A percentile compares a stretch with the other conserved stretches of the same genome.
phyloP scores from a whole-genome alignment of 1,140 invertebrate species.

The Ericerus pela region DNA sequence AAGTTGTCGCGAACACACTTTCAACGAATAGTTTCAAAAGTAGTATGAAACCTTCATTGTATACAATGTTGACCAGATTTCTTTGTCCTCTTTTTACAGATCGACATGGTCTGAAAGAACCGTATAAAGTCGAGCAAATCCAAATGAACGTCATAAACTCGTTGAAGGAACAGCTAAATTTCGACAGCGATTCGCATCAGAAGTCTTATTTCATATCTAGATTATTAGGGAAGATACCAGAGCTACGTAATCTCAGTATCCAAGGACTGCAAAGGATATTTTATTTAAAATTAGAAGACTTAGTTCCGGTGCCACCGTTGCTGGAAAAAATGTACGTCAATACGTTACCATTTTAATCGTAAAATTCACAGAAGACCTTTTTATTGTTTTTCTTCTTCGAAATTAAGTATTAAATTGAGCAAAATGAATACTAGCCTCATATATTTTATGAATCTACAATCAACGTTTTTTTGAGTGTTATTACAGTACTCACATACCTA shows the following conservation, averaged over 20 bases:
- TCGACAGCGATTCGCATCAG: conserved; percentile 74
- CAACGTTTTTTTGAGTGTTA: too few relatives aligned
- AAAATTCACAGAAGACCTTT: too few relatives aligned
- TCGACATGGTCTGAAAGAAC: conserved; percentile 79
- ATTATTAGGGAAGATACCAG: conserved; percentile 76
- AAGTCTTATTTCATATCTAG: conserved; percentile 83
- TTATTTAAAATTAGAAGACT: conserved; percentile 81
- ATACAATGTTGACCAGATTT: too few relatives aligned
- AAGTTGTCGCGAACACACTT: too few relatives aligned
- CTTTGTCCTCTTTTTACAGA: conserved; percentile 52
- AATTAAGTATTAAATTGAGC: too few relatives aligned
- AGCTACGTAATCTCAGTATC: conserved; percentile 75
- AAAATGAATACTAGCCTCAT: too few relatives aligned
- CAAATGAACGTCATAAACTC: conserved; percentile 92
- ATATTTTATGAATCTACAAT: too few relatives aligned
- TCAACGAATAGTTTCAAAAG: too few relatives aligned
- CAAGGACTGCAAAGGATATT: conserved; percentile 88
- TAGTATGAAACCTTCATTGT: too few relatives aligned
- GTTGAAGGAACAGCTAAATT: conserved; percentile 83
- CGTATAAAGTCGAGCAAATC: conserved; percentile 77
- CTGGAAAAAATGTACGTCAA: conserved; percentile 91
- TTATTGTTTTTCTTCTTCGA: too few relatives aligned
- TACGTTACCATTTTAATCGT: conserved; percentile 79
- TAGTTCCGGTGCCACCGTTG: conserved; percentile 76
- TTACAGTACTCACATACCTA: too few relatives aligned